Conservation (phyloP, 2,113 vertebrate genomes). For the Riparia riparia region DNA sequence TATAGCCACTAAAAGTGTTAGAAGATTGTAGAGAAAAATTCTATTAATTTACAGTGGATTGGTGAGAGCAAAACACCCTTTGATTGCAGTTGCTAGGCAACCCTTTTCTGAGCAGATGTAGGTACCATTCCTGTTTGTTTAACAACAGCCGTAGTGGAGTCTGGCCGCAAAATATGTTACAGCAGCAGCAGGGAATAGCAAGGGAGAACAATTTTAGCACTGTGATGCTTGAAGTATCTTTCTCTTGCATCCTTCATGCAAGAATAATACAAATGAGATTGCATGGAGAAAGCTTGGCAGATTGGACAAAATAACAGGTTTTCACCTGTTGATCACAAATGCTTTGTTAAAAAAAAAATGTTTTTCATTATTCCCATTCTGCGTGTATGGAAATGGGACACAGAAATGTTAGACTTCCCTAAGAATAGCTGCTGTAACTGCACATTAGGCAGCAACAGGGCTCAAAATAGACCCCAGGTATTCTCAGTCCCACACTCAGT, state of each 20-base stretch:
- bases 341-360: background rate
- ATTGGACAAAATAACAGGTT: background rate
- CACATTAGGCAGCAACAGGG: background rate
- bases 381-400: background rate
- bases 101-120: slow-evolving; percentile 68
- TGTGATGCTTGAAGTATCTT: background rate
- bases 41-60: slow-evolving; percentile 68
- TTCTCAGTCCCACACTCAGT: background rate
- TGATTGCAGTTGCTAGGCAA: slow-evolving; percentile 82
- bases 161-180: slow-evolving; percentile 50
- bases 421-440: background rate
- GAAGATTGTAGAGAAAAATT: slow-evolving; percentile 52
- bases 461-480: background rate
- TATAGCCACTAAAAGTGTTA: slow-evolving; percentile 49
- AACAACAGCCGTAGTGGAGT: slow-evolving; percentile 44
- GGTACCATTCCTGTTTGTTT: slow-evolving; percentile 67
- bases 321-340: slow-evolving; percentile 1
- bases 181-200: background rate
- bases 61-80: slow-evolving; percentile 65
- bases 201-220: slow-evolving; percentile 7
- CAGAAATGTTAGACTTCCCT: background rate
- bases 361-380: background rate
- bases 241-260: background rate
- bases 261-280: background rate
- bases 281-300: background rate